phyloP scores from a whole-genome alignment of 2,888 invertebrate species.

The Drosophila atripex region DNA sequence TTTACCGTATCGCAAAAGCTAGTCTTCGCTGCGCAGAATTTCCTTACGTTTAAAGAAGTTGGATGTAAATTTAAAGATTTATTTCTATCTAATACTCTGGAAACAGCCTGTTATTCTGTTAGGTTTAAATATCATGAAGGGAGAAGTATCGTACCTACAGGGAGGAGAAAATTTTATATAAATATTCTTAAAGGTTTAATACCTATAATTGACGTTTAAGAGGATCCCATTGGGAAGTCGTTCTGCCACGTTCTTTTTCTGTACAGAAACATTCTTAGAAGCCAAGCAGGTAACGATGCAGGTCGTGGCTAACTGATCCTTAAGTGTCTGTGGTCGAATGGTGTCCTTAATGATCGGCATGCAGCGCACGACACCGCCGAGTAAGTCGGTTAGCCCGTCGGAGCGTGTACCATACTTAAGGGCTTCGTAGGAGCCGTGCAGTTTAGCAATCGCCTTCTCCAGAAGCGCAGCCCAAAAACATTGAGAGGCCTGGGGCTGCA shows the following conservation, averaged over 20 bases:
- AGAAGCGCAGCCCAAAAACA: slow-evolving; percentile 95
- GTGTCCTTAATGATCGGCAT: slow-evolving; percentile 89
- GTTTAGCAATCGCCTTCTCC: slow-evolving; percentile 97
- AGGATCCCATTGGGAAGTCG: slow-evolving; percentile 88
- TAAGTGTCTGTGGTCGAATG: slow-evolving; percentile 86
- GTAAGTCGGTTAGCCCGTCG: slow-evolving; percentile 94
- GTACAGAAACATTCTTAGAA: slow-evolving; percentile 80
- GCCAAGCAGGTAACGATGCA: slow-evolving; percentile 92
- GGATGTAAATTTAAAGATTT: too few relatives aligned
- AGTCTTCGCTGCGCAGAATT: too few relatives aligned
- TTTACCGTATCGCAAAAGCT: too few relatives aligned
- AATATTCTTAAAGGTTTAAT: neutral
- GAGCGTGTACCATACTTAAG: slow-evolving; percentile 95
- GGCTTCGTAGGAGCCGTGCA: slow-evolving; percentile 97
- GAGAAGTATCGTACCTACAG: too few relatives aligned
- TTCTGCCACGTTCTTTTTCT: slow-evolving; percentile 86
- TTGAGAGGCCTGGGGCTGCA: slow-evolving; percentile 91
- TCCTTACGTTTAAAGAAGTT: too few relatives aligned
- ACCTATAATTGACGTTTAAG: slow-evolving; percentile 90
- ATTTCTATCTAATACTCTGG: too few relatives aligned
- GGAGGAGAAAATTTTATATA: too few relatives aligned
- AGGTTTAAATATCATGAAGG: too few relatives aligned
- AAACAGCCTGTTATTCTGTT: too few relatives aligned
- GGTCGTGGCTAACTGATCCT: slow-evolving; percentile 91
- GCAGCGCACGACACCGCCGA: slow-evolving; percentile 94